Percentiles rank a stretch among this genome's conserved stretches.
Evolutionary conservation across 2,888 invertebrate species (phyloP).

Genomic region (Drosophila subquinaria): DNA sequence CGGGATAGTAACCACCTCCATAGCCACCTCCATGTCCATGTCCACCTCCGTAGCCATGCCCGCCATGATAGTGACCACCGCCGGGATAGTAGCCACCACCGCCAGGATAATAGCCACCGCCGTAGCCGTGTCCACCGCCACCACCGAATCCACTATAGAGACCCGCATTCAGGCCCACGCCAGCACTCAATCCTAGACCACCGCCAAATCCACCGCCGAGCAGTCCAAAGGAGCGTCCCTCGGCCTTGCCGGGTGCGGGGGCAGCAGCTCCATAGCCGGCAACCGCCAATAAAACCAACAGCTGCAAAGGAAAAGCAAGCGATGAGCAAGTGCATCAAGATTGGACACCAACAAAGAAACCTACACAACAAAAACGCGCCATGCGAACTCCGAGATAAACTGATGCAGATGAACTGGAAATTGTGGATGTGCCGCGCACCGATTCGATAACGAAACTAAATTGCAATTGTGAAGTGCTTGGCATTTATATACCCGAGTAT

Average conservation of each 20-base stretch:
- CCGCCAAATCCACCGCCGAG: slow-evolving; percentile 80
- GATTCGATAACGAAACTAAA: slow-evolving; percentile 75
- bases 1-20: slow-evolving; percentile 53
- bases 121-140: slow-evolving; percentile 55
- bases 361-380: slow-evolving; percentile 73
- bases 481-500: slow-evolving; percentile 67
- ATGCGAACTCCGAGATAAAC: slow-evolving; percentile 37
- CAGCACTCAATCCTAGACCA: slow-evolving; percentile 64
- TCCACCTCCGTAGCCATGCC: slow-evolving; percentile 55
- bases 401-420: not conserved
- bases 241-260: slow-evolving; percentile 70
- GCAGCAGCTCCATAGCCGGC: slow-evolving; percentile 65
- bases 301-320: slow-evolving; percentile 52
- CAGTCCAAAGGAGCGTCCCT: slow-evolving; percentile 79
- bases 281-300: slow-evolving; percentile 57
- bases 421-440: slow-evolving; percentile 31
- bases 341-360: slow-evolving; percentile 29
- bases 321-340: slow-evolving; percentile 43
- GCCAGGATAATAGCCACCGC: slow-evolving; percentile 62
- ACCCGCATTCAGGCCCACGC: slow-evolving; percentile 67
- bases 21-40: slow-evolving; percentile 57
- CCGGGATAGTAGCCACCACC: slow-evolving; percentile 65
- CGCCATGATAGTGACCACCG: slow-evolving; percentile 65
- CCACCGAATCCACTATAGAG: slow-evolving; percentile 67
- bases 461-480: slow-evolving; percentile 75